Conservation (phyloP, 2,113 vertebrate genomes). For the Deroptyus accipitrinus region DNA sequence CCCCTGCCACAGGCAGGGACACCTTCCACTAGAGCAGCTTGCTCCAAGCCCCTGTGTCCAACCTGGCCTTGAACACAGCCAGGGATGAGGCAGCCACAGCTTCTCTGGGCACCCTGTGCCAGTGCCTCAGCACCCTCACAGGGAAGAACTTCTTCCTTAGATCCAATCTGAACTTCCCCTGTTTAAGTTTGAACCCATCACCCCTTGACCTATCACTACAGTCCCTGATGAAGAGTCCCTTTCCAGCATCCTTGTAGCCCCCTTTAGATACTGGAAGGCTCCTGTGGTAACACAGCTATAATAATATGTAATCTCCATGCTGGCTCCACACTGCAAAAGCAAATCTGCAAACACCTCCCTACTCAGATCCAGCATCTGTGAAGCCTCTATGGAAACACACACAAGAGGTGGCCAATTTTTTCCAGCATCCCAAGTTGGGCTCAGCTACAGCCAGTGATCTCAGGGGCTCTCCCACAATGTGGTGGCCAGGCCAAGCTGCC, state of each 20-base stretch:
- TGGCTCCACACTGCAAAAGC: background rate
- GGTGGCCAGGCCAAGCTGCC: background rate
- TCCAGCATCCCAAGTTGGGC: background rate
- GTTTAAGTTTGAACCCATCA: background rate
- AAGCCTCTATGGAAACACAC: background rate
- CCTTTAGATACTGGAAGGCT: background rate
- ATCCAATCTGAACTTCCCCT: background rate
- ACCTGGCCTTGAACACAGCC: too few species aligned
- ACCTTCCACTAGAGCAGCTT: background rate
- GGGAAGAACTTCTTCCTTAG: background rate
- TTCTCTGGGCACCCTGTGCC: too few species aligned
- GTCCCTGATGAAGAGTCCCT: background rate
- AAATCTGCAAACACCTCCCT: background rate
- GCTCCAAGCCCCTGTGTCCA: too few species aligned
- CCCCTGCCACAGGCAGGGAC: background rate
- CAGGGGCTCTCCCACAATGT: fast-evolving
- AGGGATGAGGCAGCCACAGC: too few species aligned
- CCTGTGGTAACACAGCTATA: background rate
- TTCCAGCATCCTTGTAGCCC: background rate
- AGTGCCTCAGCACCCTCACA: too few species aligned
- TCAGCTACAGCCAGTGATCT: background rate
- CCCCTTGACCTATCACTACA: background rate
- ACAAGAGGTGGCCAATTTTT: fast-evolving
- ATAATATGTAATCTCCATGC: background rate
- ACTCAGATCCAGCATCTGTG: background rate